Base-by-base conservation (phyloP, 2,888 invertebrate genomes). In the Pandemis heparana region DNA sequence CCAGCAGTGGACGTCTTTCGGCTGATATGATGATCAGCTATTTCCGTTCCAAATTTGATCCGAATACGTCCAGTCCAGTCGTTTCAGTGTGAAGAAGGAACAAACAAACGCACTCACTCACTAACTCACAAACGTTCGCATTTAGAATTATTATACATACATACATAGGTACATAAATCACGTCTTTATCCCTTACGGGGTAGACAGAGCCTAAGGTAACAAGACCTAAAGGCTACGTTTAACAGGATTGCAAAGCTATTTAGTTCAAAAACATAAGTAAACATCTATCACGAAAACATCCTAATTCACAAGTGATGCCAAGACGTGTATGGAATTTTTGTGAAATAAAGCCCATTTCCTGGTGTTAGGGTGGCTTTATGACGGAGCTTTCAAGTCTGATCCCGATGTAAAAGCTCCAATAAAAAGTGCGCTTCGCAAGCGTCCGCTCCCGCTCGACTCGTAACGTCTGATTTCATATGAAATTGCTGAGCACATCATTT, bases 401-500 rank as follows among this genome's bases (percentile, higher is more conserved):
- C 59, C 43, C 16, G 70, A 63, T 63, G 41, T 53, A 16, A 43
- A n/a, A 32, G 62, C 67, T 53, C n/a, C 41, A 56, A 43, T 43
- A 70, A 70, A 70, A 62, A 56, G 60, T 60, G 12, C 9, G 32
- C 38, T 38, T 23, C 59, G 32, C 39, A 8, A 38, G 65, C 62
- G 9, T 10, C 48, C 51, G 43, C 43, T 12, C 5, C 12, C 18
- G 39, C 1, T 12, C 18, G 61, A 5, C 48, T 62, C 71, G 56
- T 75, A 75, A 75, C 70, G 32, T 72, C 70, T 72, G 77, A 74
- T 75, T 77, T 60, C 70, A 67, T 70, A 66, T 61, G 51, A 71
- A 77, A 73, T 71, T 69, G 62, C 41, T 65, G 69, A 46, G 53
- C 61, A 61, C 61, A 70, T 75, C 46, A 65, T 75, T 62, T 74